Base-by-base conservation (phyloP, 2,888 invertebrate genomes). In the Leucophenga maculata region DNA sequence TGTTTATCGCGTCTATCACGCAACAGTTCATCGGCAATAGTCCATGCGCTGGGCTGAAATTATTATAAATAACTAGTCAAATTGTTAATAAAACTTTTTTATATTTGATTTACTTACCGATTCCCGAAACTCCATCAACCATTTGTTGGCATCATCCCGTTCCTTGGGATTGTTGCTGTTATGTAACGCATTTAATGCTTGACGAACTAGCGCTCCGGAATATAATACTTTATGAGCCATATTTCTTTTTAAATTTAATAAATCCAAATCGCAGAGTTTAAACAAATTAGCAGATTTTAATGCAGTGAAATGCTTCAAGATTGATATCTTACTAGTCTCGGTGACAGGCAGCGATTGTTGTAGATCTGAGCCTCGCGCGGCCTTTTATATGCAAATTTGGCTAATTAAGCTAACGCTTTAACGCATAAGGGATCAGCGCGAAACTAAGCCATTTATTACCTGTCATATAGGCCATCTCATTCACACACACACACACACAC, bases 41-140 rank as follows among this genome's bases (percentile, higher is more conserved):
- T 95, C 99, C 99, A 99, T n/a, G 99, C 97, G 88, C 93, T 95
- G 68, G 98, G 94, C 98, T 99, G 57, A 11, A 31, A 76, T 70
- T 71, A 88, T 88, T 48, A 20, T 66, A 44, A 44, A 22, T n/a
- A 48, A 13, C 68, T 46, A 16, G 32, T 14, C 6, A 46, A 9
- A 18, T 66, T 32, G 44, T 31, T 26, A 3, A 2, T 26, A 57
- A n/a, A n/a, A n/a, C n/a, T 39, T 65, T 6, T 57, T 62, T 9
- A 14, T 18, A n/a, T n/a, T n/a, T n/a, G n/a, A n/a, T n/a, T n/a
- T 26, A 80, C 83, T 93, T 90, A 98, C 98, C 86, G 98, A 98
- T 93, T 95, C 95, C 89, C 98, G 99, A 78, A 99, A 92, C 85
- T 96, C 94, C 80, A 93, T 96, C 55, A 99, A 91, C 98, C 98